Base-by-base conservation (phyloP, 2,113 vertebrate species). In the Eidolon helvum region DNA sequence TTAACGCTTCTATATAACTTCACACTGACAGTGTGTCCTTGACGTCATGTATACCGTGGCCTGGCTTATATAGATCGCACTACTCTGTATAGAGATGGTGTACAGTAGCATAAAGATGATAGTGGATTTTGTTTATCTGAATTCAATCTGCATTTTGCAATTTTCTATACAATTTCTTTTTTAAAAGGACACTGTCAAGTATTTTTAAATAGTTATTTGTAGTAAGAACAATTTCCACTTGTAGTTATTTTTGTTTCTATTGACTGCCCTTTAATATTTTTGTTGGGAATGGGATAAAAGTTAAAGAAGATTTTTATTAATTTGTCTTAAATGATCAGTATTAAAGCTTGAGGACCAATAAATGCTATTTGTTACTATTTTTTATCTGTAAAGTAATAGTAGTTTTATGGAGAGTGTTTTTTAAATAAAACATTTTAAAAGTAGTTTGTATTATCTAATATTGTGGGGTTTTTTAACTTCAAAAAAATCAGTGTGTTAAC, bases 171-270 rank as follows among this genome's bases (percentile, higher is more conserved):
- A 65, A 59, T 94, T 96, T 87, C 63, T 93, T 90, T 93, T 96
- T 97, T 98, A 97, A 98, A 98, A 98, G 97, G 98, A 98, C 97
- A 97, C 97, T 98, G 97, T 97, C 98, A 98, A 97, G 97, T 98
- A 96, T 33, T 84, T 97, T 92, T 55, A 90, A 90, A 75, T 12
- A 22, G 38, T 89, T 94, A 45, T 77, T 74, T 88, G 57, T 88
- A 71, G 43, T 91, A 57, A 88, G 57, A 96, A 77, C 40, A 83
- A 35, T 69, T 90, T 96, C 14, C 35, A 40, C 63, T 53, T 91
- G 7, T 82, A 10, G 90, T 96, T 91, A 63, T 77, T 96, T 97
- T 95, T 95, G 63, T 95, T 93, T 95, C 88, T 95, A 7, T 90
- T 96, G 83, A 77, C 7, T 91, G 40, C 94, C 91, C 55, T 96